Base-by-base conservation (phyloP, 2,113 vertebrate species). In the Scalopus aquaticus region DNA sequence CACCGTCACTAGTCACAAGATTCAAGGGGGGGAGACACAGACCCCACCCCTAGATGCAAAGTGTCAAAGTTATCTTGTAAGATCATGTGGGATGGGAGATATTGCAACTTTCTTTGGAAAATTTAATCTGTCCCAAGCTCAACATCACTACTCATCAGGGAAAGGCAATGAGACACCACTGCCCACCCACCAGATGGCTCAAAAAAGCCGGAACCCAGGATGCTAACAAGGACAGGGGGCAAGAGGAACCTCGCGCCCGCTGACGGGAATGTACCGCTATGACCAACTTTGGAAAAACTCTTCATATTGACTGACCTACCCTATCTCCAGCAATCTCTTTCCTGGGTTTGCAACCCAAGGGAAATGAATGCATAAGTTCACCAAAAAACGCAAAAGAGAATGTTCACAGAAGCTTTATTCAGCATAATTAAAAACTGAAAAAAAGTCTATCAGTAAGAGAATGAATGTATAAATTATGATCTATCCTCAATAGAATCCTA, bases 331-430 rank as follows among this genome's bases (percentile, higher is more conserved):
- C 26, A 58, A 13, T 79, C n/a, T 94, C 73, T 89, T 85, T 74
- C 46, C 35, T 64, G 37, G 35, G 81, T 69, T 90, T 67, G 11
- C n/a, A 79, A 80, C 26, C 35, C 19, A 93, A 70, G 37, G 42
- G n/a, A 76, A 93, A 81, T 44, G 20, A 90, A 88, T 77, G 44
- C 39, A 24, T 87, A 20, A 51, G 28, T 78, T 74, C n/a, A 81
- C 30, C 39, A 89, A 84, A 74, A 96, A 26, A 70, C 80, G 67
- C 16, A 77, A 89, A n/a, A n/a, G n/a, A n/a, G n/a, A n/a, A n/a
- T n/a, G n/a, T n/a, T n/a, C n/a, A n/a, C 9, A 67, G 26, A 84
- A 49, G 28, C 58, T 81, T 94, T 90, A 77, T 69, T 90, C 26
- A 30, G n/a, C n/a, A 64, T 69, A 86, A 77, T 44, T 74, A n/a